Percentiles rank a stretch among this genome's conserved stretches.
Evolutionary conservation across 2,888 invertebrate genomes (phyloP).

Genomic region (Plebejus anna): DNA sequence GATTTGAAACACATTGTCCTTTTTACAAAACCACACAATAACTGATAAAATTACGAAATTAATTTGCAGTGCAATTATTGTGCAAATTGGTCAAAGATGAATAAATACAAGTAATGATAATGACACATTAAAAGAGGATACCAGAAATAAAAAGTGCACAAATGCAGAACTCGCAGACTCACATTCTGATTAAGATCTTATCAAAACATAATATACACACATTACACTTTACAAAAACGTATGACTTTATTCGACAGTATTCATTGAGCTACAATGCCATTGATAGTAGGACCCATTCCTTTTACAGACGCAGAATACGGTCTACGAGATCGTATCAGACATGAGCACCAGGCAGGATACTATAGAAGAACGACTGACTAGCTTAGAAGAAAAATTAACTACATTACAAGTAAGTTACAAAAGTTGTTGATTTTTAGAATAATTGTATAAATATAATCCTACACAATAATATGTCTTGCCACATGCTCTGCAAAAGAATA

Average conservation of each 20-base stretch:
- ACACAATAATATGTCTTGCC: not conserved
- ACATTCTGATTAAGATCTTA: not conserved
- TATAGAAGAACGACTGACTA: conserved; percentile 94
- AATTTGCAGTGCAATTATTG: not conserved
- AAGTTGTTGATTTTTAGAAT: not conserved
- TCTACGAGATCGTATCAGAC: conserved; percentile 98
- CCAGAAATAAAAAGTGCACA: not conserved
- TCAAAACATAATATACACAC: conserved; percentile 31
- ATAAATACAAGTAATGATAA: no score
- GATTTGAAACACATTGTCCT: not conserved
- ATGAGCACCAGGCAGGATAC: conserved; percentile 96
- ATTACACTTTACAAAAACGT: conserved; percentile 48
- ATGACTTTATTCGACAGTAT: conserved; percentile 57
- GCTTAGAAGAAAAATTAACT: conserved; percentile 94
- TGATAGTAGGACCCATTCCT: conserved; percentile 79
- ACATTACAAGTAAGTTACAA: conserved; percentile 83
- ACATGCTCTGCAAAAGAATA: not conserved
- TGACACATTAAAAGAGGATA: not conserved
- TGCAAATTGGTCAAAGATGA: not conserved
- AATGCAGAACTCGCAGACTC: not conserved
- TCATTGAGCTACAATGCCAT: conserved; percentile 72
- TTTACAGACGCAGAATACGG: conserved; percentile 96
- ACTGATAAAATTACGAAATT: not conserved
- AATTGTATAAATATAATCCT: not conserved
- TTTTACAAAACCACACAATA: not conserved